A percentile compares a stretch with the other conserved stretches of the same genome.
Conservation (phyloP, 1,140 invertebrate species). For the Bombyx mori region DNA sequence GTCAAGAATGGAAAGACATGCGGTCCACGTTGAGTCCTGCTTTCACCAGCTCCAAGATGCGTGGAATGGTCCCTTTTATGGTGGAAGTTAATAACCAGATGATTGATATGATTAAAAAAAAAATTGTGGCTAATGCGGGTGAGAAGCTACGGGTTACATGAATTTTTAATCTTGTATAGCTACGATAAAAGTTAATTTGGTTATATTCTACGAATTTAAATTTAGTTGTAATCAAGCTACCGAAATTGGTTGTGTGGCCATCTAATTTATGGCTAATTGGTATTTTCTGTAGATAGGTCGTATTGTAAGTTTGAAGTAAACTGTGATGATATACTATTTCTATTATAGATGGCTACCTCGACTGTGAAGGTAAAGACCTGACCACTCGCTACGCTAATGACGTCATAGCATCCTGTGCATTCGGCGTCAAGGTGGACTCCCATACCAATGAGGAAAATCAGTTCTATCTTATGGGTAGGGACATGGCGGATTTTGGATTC, state of each 20-base stretch:
- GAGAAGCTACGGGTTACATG: constrained; percentile 2
- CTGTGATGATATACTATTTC: constrained; percentile 1
- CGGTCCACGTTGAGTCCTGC: constrained; percentile 43
- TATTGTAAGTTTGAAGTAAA: neutral
- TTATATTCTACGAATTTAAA: too few relatives aligned
- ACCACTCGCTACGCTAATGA: constrained; percentile 72
- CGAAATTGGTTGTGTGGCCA: too few relatives aligned
- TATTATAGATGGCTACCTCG: constrained; percentile 22
- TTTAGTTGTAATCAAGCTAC: too few relatives aligned
- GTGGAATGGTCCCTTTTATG: constrained; percentile 50
- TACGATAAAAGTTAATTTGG: too few relatives aligned
- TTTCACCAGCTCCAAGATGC: constrained; percentile 74
- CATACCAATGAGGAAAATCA: constrained; percentile 52
- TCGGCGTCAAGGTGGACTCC: constrained; percentile 57
- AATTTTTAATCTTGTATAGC: too few relatives aligned
- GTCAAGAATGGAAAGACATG: constrained; percentile 69
- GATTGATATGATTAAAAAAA: constrained; percentile 19
- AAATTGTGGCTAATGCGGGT: constrained; percentile 20
- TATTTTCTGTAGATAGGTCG: neutral
- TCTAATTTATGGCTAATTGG: neutral
- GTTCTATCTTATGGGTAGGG: constrained; percentile 11
- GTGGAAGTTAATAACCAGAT: constrained; percentile 38
- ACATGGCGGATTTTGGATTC: constrained; percentile 13
- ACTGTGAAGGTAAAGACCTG: constrained; percentile 67
- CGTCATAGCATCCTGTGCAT: constrained; percentile 58